phyloP scores from a whole-genome alignment of 2,113 vertebrate genomes.

The Trichechus manatus region DNA sequence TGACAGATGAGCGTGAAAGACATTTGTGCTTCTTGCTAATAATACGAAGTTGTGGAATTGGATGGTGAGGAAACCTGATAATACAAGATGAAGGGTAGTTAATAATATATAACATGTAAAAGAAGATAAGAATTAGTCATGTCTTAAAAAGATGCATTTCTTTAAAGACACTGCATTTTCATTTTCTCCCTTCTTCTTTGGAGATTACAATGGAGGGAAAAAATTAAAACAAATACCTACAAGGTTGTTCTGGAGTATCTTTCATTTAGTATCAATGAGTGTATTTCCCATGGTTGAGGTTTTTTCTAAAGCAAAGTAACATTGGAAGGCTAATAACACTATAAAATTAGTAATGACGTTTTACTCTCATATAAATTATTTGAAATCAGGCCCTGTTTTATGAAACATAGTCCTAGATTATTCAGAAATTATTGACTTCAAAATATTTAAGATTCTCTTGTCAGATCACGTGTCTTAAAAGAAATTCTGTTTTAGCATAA shows the following conservation, averaged over 20 bases:
- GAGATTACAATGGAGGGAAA: neutral
- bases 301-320: neutral
- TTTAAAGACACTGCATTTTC: neutral
- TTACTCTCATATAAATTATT: neutral
- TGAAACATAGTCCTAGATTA: neutral
- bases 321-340: neutral
- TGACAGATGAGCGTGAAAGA: neutral
- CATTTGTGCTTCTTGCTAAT: neutral
- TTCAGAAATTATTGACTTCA: neutral
- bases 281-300: neutral
- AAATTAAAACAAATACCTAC: neutral
- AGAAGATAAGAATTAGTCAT: neutral
- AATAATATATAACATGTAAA: neutral
- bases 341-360: conserved; percentile 11
- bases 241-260: neutral
- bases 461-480: neutral
- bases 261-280: conserved; percentile 32
- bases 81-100: neutral
- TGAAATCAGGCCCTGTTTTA: conserved; percentile 47
- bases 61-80: neutral
- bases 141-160: neutral
- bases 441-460: no score
- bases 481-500: conserved; percentile 21
- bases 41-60: neutral
- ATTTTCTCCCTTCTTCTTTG: neutral